Conservation (phyloP, 1,140 invertebrate species). For the Drosophila kanapiae region DNA sequence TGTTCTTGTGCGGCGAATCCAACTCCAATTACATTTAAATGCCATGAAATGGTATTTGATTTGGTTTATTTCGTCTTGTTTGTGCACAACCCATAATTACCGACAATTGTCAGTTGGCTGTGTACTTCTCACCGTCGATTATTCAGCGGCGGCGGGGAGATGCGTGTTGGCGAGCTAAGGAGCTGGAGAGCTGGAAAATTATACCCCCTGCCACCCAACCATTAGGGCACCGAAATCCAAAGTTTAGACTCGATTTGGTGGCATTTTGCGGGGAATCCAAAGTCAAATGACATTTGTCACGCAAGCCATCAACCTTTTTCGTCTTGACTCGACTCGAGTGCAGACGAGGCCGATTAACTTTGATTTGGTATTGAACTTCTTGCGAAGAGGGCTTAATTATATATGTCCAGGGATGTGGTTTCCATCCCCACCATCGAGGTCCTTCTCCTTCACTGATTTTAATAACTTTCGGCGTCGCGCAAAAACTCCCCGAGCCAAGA, state of each 20-base stretch:
- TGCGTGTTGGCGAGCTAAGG: constrained; percentile 70
- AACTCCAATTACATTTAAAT: constrained; percentile 80
- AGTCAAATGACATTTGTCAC: constrained; percentile 82
- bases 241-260: constrained; percentile 53
- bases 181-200: constrained; percentile 72
- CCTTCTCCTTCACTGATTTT: constrained; percentile 67
- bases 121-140: constrained; percentile 77
- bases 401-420: constrained; percentile 45
- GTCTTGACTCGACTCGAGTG: constrained; percentile 47
- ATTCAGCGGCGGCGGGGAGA: constrained; percentile 35
- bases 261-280: constrained; percentile 61
- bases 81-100: constrained; percentile 68
- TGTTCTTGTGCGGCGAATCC: constrained; percentile 55
- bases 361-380: constrained; percentile 80
- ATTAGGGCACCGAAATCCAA: constrained; percentile 45
- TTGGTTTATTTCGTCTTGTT: constrained; percentile 62
- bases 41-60: constrained; percentile 81
- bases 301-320: constrained; percentile 52
- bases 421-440: not conserved
- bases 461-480: constrained; percentile 67
- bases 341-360: constrained; percentile 75
- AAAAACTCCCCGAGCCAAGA: constrained; percentile 41
- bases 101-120: constrained; percentile 71
- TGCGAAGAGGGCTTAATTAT: constrained; percentile 68
- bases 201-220: constrained; percentile 53